A percentile compares a stretch with the other conserved stretches of the same genome.
These are phyloP conservation scores for Polyommatus iphigenia DNA, from an alignment of 2,888 invertebrate species.

Conservation along the genomic window DNA sequence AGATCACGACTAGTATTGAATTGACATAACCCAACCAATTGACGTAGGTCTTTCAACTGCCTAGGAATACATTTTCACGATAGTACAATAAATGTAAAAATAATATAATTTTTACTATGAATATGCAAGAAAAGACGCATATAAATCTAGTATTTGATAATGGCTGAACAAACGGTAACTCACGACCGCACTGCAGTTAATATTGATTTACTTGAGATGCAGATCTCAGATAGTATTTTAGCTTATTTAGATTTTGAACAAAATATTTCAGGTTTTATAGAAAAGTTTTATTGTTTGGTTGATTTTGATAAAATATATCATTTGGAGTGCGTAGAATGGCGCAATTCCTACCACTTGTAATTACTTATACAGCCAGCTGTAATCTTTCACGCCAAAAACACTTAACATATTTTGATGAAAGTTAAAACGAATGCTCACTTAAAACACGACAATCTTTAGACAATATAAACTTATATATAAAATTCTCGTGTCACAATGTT, in stretches of 20 bases:
- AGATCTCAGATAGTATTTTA: not conserved
- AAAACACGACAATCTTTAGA: no score
- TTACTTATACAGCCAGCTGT: not conserved
- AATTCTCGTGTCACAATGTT: no score
- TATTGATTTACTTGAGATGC: not conserved
- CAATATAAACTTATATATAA: no score
- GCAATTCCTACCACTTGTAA: no score
- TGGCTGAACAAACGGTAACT: not conserved
- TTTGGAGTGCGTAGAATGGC: no score
- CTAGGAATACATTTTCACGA: no score
- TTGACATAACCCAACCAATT: no score
- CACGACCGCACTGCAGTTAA: not conserved
- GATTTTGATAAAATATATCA: no score
- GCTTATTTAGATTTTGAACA: not conserved
- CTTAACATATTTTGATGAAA: not conserved
- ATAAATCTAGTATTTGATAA: not conserved
- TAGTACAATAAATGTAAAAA: no score
- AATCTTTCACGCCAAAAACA: not conserved
- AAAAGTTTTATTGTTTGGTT: no score
- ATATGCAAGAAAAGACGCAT: not conserved
- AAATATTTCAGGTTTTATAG: not conserved
- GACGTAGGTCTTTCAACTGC: no score
- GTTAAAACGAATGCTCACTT: not conserved
- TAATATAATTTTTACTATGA: not conserved
- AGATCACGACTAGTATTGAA: no score